Evolutionary conservation across 2,888 invertebrate genomes (phyloP), one percentile per base, ranked within the genome.

Genomic region (Eurytoma californica): DNA sequence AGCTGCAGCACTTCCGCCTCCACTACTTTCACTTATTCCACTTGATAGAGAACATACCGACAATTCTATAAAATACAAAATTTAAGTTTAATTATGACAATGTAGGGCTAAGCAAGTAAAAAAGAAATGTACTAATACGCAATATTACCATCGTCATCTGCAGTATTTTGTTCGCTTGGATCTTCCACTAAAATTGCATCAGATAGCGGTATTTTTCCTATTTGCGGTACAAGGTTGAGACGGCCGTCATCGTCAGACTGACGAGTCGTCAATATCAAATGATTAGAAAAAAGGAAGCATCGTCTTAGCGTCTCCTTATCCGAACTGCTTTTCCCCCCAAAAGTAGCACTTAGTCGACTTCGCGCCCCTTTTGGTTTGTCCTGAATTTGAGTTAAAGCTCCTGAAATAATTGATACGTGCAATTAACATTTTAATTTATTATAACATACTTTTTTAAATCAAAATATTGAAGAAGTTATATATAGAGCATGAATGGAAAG

Each of bases 231-330:
- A 28, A 97, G 92, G 90, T 97, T 97, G n/a, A 97, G 92, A 78
- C 96, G 93, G 4, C 97, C 97, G 77, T 95, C 96, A 0, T 96
- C 93, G 3, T 96, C 93, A 5, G 88, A 87, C 85, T 92, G 93
- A 91, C 95, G 92, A 3, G 96, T 97, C 1, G 97, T 95, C 68
- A 97, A 92, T 82, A 97, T 94, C 83, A 97, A 92, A 89, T 97
- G 96, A 92, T 97, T 97, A 82, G 97, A 97, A 91, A 97, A 97
- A 24, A 97, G 93, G 88, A 96, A 97, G 83, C 97, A 97, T 88
- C 97, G 97, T 0, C 97, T 92, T 2, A 94, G 91, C 9, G 92
- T 92, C 87, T 95, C 95, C 85, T 94, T 94, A 85, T 95, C 95
- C 74, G 91, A 91, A 18, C 82, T 75, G 24, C 82, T 76, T 82